Conservation (phyloP, 2,888 invertebrate genomes). For the Drosophila borealis region DNA sequence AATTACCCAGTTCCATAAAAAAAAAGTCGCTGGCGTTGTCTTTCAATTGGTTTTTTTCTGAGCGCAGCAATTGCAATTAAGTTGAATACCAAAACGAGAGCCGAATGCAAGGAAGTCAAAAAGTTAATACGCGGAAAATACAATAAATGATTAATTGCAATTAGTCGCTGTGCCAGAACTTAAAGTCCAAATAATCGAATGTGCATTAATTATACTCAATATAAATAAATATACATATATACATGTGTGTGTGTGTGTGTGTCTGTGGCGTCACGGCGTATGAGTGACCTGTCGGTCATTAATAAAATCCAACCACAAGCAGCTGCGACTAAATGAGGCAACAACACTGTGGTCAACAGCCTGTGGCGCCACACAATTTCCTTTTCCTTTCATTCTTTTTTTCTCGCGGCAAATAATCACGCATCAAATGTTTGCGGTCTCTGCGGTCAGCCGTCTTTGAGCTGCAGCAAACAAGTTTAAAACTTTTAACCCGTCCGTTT, state of each 20-base stretch:
- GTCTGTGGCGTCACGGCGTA: slow-evolving; percentile 24
- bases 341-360: slow-evolving; percentile 39
- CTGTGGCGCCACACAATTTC: slow-evolving; percentile 7
- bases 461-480: slow-evolving; percentile 28
- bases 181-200: slow-evolving; percentile 54
- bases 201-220: slow-evolving; percentile 42
- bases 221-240: slow-evolving; percentile 21
- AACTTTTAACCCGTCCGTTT: slow-evolving; percentile 13
- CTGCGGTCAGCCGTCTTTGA: slow-evolving; percentile 65
- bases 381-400: slow-evolving; percentile 2
- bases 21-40: slow-evolving; percentile 9
- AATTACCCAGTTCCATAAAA: slow-evolving; percentile 14
- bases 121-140: slow-evolving; percentile 24
- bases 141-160: slow-evolving; percentile 67
- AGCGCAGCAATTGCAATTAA: slow-evolving; percentile 19
- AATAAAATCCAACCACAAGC: slow-evolving; percentile 68
- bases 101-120: slow-evolving; percentile 40
- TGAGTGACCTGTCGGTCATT: slow-evolving; percentile 41
- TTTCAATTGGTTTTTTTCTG: slow-evolving; percentile 12
- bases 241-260: background rate
- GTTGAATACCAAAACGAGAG: slow-evolving; percentile 20
- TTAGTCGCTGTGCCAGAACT: slow-evolving; percentile 54
- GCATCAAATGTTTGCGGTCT: slow-evolving; percentile 71
- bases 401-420: slow-evolving; percentile 57
- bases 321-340: slow-evolving; percentile 48